Conservation (phyloP, 35 echinoderm and acorn worm genomes). For the Apostichopus parvimensis region DNA sequence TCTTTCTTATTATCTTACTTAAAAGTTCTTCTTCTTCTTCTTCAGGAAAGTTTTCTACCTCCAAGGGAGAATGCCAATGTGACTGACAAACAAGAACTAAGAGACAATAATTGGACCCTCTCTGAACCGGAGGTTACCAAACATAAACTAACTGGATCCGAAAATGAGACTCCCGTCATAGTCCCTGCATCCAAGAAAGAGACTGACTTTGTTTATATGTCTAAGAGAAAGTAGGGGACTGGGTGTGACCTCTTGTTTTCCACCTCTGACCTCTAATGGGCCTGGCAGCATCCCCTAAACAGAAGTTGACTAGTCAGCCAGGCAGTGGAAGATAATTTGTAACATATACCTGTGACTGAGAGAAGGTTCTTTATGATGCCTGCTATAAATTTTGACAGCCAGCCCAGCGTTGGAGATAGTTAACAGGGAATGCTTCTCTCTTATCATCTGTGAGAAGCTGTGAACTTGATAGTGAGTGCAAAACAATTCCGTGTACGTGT, state of each 20-base stretch:
- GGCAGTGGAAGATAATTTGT: constrained; percentile 40
- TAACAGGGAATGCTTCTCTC: background rate
- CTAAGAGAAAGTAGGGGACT: constrained; percentile 39
- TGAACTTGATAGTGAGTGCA: constrained; percentile 19
- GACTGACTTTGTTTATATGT: constrained; percentile 38
- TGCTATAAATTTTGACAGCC: constrained; percentile 51
- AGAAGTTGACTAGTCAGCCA: constrained; percentile 17
- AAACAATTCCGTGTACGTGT: background rate
- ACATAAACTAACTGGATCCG: constrained; percentile 37
- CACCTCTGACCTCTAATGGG: constrained; percentile 32
- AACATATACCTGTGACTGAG: constrained; percentile 19
- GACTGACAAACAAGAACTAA: background rate
- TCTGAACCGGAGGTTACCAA: constrained; percentile 38
- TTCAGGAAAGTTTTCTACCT: constrained; percentile 23
- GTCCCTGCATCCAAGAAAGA: background rate
- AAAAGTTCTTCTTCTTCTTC: background rate
- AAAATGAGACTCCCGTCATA: constrained; percentile 21
- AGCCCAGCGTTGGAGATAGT: background rate
- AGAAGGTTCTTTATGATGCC: constrained; percentile 31
- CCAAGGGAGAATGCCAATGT: constrained; percentile 31
- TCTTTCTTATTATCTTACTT: background rate
- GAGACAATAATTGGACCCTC: constrained; percentile 31
- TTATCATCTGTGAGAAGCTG: background rate
- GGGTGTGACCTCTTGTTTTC: constrained; percentile 38
- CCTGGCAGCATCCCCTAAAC: constrained; percentile 3